phyloP scores from a whole-genome alignment of 2,113 vertebrate genomes.

The Illadopsis cleaveri region DNA sequence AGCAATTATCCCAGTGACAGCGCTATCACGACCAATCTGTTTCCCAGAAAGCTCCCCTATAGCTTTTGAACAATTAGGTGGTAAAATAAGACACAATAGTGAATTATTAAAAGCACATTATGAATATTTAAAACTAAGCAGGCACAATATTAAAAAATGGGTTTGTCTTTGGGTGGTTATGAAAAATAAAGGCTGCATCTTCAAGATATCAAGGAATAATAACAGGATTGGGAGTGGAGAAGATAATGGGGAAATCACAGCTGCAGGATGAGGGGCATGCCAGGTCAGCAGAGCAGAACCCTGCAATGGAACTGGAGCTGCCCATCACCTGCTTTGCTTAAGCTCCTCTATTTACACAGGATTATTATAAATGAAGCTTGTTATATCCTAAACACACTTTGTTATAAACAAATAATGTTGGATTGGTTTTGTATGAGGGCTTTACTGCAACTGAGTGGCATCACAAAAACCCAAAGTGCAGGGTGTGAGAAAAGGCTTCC shows the following conservation, averaged over 20 bases:
- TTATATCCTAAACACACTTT: not conserved
- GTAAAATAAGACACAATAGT: conserved; percentile 29
- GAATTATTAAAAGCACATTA: conserved; percentile 52
- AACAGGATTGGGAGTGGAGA: not conserved
- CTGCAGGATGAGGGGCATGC: not conserved
- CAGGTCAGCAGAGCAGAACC: not conserved
- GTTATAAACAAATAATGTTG: not conserved
- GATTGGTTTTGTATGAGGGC: not conserved
- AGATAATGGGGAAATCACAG: not conserved
- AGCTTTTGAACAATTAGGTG: not conserved
- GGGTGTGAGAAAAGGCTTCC: not conserved
- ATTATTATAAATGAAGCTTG: not conserved
- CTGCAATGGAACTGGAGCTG: not conserved
- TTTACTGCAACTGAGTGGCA: not conserved
- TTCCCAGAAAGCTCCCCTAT: not conserved
- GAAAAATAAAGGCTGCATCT: not conserved
- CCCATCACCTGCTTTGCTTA: not conserved
- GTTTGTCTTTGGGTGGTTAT: not conserved
- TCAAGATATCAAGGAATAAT: not conserved
- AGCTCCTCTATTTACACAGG: not conserved
- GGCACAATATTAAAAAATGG: not conserved
- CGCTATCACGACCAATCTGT: not conserved
- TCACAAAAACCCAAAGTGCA: accelerated
- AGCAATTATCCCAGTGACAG: not conserved
- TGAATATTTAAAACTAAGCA: conserved; percentile 41